phyloP scores from a whole-genome alignment of 1,140 invertebrate genomes.

The Pantala flavescens region DNA sequence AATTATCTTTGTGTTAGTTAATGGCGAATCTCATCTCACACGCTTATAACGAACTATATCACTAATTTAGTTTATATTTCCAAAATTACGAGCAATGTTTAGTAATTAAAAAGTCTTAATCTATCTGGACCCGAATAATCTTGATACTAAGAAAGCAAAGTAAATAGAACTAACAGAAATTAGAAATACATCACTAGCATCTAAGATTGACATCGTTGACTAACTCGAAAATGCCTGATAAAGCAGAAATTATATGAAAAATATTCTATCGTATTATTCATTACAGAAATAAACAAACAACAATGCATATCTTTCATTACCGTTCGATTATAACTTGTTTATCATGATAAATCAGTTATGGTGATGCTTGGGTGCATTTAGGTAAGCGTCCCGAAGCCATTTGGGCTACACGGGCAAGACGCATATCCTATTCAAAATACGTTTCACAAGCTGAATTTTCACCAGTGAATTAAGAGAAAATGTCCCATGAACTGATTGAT shows the following conservation, averaged over 20 bases:
- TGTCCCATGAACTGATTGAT: slow-evolving; percentile 11
- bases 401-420: slow-evolving; percentile 2
- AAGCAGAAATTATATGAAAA: neutral
- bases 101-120: too few species aligned
- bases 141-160: too few species aligned
- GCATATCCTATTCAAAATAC: slow-evolving; percentile 3
- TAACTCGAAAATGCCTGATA: slow-evolving; percentile 10
- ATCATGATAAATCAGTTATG: neutral
- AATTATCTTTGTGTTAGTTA: slow-evolving; percentile 20
- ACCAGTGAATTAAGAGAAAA: slow-evolving; percentile 19
- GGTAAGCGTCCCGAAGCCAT: slow-evolving; percentile 4
- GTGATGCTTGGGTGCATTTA: neutral
- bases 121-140: too few species aligned
- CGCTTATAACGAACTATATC: too few species aligned
- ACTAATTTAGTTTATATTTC: too few species aligned
- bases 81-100: too few species aligned
- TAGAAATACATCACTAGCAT: slow-evolving; percentile 20
- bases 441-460: slow-evolving; percentile 26
- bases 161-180: too few species aligned
- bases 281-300: slow-evolving; percentile 17
- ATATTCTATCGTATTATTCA: neutral
- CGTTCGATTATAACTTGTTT: slow-evolving; percentile 2
- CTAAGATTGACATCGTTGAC: neutral
- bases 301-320: slow-evolving; percentile 11
- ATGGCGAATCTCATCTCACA: too few species aligned